Base-by-base conservation (phyloP, 2,888 invertebrate genomes). In the Macaria liturata region DNA sequence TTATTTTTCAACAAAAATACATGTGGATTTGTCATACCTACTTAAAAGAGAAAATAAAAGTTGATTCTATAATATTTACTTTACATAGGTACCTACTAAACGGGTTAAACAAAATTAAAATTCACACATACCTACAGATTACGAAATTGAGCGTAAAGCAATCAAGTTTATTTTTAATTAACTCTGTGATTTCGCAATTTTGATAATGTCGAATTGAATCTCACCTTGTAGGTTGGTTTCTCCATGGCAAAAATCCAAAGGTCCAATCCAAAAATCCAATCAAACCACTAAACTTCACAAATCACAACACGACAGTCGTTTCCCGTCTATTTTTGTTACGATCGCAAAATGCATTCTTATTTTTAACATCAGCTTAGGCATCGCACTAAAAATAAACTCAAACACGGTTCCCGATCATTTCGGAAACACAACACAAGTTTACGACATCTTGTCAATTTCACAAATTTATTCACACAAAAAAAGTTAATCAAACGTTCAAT, bases 161-260 rank as follows among this genome's bases (percentile, higher is more conserved):
- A 48, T 39, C 9, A 47, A 9, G 37, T 45, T 39, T 47, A 58
- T 51, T 52, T 59, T 45, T 44, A 46, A 45, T 46, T 49, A 3
- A n/a, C 7, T 31, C 43, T 40, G 51, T 59, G 50, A 63, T 58
- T 43, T 49, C 32, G 42, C 67, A 56, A 4, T 52, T 48, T 37
- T 47, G 39, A 58, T 47, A 39, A 20, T 20, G 20, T 37, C 34
- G 50, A 46, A n/a, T 34, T 8, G 32, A 46, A 46, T 67, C 69
- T 68, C 76, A 90, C 91, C 88, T 90, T 89, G 71, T 79, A 89
- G 31, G 89, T 79, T 40, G 90, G 90, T 74, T 89, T 91, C 69
- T 91, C 91, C 91, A 91, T 90, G 67, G 78, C 67, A 70, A 64
- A 20, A 84, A 84, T 83, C 85, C 83, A 73, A 76, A 80, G 48